Base-by-base conservation (phyloP, 2,113 vertebrate species). In the Dipodomys ordii region DNA sequence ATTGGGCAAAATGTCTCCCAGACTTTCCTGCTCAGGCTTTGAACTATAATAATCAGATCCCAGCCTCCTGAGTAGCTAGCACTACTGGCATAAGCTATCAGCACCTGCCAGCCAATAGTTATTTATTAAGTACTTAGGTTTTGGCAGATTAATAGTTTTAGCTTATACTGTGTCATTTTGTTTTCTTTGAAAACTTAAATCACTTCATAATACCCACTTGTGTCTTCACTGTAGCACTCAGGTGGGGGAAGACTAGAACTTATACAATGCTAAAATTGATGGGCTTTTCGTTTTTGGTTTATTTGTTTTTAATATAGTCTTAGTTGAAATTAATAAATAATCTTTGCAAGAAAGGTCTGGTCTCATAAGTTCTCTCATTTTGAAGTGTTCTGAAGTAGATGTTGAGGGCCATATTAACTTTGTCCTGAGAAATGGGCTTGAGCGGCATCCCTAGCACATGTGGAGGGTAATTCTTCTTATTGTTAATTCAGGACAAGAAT, bases 191-290 rank as follows among this genome's bases (percentile, higher is more conserved):
- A 93, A 90, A 16, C 44, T 20, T 65, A 84, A 39, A 60, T 92
- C 67, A 85, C 13, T 11, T 35, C 3, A n/a, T 74, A 28, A 76
- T 2, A 86, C 3, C 6, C 39, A 32, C 78, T 77, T 77, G 27
- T 11, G 6, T 49, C 3, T 74, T 87, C 32, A 4, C 28, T 35
- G 67, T 89, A 79, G 9, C 10, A 86, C 79, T 93, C 65, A 73
- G 5, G 39, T 39, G 39, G 39, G 39, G 49, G 76, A 67, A 11
- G 6, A 79, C n/a, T 10, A 44, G 20, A 82, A 35, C 30, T 69
- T 20, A 92, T 46, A 69, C 23, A 78, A 22, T 82, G 30, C n/a
- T 76, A 53, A 80, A 93, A 85, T 27, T 23, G 30, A 92, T 88
- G 22, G 2, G 7, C 23, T 68, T 44, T 73, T 28, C 11, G 8